These are phyloP conservation scores for Calameuta pallipes DNA, from an alignment of 2,888 invertebrate species.

Conservation along the genomic window DNA sequence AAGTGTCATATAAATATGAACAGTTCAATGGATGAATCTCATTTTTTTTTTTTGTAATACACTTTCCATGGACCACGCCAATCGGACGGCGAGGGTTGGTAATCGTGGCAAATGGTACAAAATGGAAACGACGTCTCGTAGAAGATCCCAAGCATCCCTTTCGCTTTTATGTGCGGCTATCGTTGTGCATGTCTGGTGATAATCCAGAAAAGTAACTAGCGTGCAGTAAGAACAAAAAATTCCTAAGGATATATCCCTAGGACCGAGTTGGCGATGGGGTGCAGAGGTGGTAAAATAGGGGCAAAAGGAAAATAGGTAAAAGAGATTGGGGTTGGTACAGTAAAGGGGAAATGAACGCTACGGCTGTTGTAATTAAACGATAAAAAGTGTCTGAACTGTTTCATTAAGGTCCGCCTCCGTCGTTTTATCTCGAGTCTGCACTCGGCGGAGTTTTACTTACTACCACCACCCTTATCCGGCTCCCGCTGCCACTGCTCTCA, in stretches of 20 bases:
- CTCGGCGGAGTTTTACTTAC: background rate
- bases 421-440: constrained; percentile 30
- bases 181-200: background rate
- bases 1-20: background rate
- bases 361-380: constrained; percentile 31
- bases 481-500: background rate
- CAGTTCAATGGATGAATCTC: background rate
- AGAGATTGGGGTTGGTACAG: background rate
- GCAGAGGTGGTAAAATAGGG: background rate
- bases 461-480: background rate
- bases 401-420: constrained; percentile 30
- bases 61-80: too few species aligned
- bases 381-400: constrained; percentile 33
- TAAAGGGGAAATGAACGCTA: background rate
- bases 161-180: background rate
- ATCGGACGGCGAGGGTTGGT: too few species aligned
- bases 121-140: too few species aligned
- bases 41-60: too few species aligned
- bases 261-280: background rate
- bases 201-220: background rate
- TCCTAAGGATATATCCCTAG: background rate
- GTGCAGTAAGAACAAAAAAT: background rate
- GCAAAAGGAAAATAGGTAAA: background rate
- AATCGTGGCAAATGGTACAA: too few species aligned
- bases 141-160: background rate